A percentile compares a stretch with the other conserved stretches of the same genome.
These are phyloP conservation scores for Formicarius rufipectus DNA, from an alignment of 2,113 vertebrate species.

Conservation along the genomic window DNA sequence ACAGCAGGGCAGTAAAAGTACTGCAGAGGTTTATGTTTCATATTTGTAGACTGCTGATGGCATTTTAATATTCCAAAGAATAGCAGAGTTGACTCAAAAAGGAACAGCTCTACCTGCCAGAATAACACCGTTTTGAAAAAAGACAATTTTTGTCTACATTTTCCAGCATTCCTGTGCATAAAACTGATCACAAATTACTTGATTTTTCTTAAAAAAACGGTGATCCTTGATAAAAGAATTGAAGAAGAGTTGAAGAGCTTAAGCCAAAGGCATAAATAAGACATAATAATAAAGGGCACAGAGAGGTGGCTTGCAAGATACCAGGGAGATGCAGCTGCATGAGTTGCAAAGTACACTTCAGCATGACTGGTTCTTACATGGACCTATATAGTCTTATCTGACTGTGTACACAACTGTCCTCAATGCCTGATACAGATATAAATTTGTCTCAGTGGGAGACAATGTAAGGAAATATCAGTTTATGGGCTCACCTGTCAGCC, in stretches of 20 bases:
- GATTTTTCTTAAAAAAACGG: background rate
- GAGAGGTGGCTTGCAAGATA: background rate
- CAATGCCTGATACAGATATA: background rate
- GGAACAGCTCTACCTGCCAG: background rate
- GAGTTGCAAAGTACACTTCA: background rate
- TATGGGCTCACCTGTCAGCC: background rate
- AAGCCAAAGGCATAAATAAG: background rate
- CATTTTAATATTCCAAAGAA: background rate
- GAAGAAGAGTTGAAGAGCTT: background rate
- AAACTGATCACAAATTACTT: background rate
- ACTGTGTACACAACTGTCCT: background rate
- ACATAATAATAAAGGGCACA: background rate
- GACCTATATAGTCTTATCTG: background rate
- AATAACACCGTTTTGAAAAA: background rate
- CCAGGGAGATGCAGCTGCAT: background rate
- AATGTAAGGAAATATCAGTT: background rate
- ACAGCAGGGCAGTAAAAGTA: conserved; percentile 9
- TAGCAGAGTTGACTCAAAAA: background rate
- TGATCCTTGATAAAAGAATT: background rate
- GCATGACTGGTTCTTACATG: background rate
- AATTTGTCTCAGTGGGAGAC: background rate
- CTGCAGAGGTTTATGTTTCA: conserved; percentile 13
- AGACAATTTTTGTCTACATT: background rate
- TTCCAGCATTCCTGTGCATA: background rate
- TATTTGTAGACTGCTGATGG: conserved; percentile 10